Evolutionary conservation across 2,113 vertebrate species (phyloP).

Genomic region (Bufo bufo): DNA sequence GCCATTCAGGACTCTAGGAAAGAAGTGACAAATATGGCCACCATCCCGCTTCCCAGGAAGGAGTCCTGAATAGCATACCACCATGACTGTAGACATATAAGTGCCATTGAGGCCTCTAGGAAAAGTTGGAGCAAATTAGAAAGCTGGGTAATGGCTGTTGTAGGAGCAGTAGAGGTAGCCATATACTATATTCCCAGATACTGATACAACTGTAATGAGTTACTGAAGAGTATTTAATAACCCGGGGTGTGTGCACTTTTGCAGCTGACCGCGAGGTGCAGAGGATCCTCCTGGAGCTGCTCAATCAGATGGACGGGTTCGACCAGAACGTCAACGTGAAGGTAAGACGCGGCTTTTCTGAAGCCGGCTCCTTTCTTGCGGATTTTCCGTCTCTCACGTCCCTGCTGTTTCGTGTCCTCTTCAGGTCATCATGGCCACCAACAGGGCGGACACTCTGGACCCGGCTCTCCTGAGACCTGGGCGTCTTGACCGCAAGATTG

Average conservation of each 20-base stretch:
- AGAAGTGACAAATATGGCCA: too few relatives aligned
- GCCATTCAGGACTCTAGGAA: too few relatives aligned
- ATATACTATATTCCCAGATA: background rate
- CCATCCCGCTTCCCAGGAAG: too few relatives aligned
- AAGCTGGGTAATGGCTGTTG: too few relatives aligned
- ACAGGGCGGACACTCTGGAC: slow-evolving; percentile 92
- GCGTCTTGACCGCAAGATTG: slow-evolving; percentile 90
- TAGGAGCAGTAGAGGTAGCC: too few relatives aligned
- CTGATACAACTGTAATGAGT: background rate
- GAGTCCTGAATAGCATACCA: too few relatives aligned
- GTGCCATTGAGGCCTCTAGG: too few relatives aligned
- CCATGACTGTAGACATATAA: too few relatives aligned
- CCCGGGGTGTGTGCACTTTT: slow-evolving; percentile 12
- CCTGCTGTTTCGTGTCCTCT: too few relatives aligned
- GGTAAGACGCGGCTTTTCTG: slow-evolving; percentile 66
- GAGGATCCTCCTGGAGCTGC: slow-evolving; percentile 89
- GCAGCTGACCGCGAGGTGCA: slow-evolving; percentile 92
- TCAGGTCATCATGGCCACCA: slow-evolving; percentile 95
- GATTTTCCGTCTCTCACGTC: background rate
- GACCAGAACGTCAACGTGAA: slow-evolving; percentile 96
- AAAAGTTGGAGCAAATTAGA: too few relatives aligned
- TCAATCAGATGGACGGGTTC: slow-evolving; percentile 96
- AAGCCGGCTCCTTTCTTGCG: too few relatives aligned
- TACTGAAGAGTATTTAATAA: too few relatives aligned
- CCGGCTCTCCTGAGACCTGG: slow-evolving; percentile 89